Percentiles rank a stretch among this genome's conserved stretches.
Conservation (phyloP, 2,113 vertebrate species). For the Atlantisia rogersi region DNA sequence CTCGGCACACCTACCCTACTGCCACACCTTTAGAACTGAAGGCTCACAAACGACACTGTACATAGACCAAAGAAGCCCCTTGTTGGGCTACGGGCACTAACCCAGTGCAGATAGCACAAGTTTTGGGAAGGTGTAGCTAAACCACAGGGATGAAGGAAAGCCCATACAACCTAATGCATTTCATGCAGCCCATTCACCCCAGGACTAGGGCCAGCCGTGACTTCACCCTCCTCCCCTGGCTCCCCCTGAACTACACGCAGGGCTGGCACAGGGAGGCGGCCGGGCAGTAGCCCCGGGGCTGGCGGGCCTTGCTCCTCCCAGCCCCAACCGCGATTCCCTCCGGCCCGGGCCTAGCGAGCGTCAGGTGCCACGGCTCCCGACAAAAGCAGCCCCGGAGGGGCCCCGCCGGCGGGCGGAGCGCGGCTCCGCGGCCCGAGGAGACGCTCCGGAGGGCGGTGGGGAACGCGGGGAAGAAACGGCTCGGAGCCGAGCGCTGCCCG, state of each 20-base stretch:
- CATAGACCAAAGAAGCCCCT: too few species aligned
- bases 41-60: not conserved
- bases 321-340: too few species aligned
- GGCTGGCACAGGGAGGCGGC: not conserved
- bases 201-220: not conserved
- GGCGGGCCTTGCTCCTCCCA: too few species aligned
- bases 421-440: not conserved
- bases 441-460: not conserved
- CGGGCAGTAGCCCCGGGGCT: too few species aligned
- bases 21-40: not conserved
- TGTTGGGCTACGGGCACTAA: fast-evolving
- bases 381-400: not conserved
- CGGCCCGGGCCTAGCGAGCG: not conserved
- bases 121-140: not conserved
- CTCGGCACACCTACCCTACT: not conserved
- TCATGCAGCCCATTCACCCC: not conserved
- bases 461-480: fast-evolving
- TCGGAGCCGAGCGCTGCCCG: not conserved
- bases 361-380: not conserved
- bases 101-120: too few species aligned
- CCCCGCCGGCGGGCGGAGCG: not conserved
- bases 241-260: not conserved
- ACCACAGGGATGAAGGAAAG: not conserved
- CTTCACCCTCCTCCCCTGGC: not conserved
- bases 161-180: not conserved